Evolutionary conservation across 2,888 invertebrate genomes (phyloP).

Genomic region (Drosophila trichaetosa): DNA sequence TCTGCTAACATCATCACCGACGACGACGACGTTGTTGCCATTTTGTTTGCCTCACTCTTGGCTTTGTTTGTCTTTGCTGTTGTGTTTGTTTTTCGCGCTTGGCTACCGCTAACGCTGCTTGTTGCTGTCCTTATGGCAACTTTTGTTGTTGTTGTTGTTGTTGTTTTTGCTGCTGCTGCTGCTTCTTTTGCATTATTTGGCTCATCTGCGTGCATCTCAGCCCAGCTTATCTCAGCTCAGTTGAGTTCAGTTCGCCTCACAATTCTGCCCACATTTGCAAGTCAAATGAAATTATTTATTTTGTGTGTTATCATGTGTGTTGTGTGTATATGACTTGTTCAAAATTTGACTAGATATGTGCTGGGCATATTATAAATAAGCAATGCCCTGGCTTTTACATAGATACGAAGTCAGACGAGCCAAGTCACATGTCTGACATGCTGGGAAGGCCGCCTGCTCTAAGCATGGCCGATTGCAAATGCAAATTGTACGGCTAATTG

Average conservation of each 20-base stretch:
- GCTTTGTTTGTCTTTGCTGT: constrained; percentile 32
- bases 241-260: constrained; percentile 30
- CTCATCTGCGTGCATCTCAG: constrained; percentile 30
- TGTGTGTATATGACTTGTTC: constrained; percentile 2
- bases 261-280: constrained; percentile 65
- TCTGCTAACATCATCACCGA: constrained; percentile 4
- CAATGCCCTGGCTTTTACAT: constrained; percentile 51
- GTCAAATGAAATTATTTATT: constrained; percentile 79
- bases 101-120: constrained; percentile 23
- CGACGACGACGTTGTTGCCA: constrained; percentile 35
- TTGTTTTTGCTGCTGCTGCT: constrained; percentile 10
- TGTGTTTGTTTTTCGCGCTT: constrained; percentile 21
- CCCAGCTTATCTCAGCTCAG: constrained; percentile 25
- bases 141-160: not conserved
- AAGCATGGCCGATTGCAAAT: constrained; percentile 38
- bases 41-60: constrained; percentile 66
- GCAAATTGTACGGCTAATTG: constrained; percentile 64
- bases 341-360: constrained; percentile 55
- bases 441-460: not conserved
- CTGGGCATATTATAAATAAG: constrained; percentile 67
- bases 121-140: constrained; percentile 37
- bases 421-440: not conserved
- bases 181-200: constrained; percentile 9
- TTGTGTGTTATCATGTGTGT: constrained; percentile 34
- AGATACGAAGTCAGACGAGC: constrained; percentile 33